Evolutionary conservation across 2,888 invertebrate genomes (phyloP), one percentile per base, ranked within the genome.

Genomic region (Biston stratarius): DNA sequence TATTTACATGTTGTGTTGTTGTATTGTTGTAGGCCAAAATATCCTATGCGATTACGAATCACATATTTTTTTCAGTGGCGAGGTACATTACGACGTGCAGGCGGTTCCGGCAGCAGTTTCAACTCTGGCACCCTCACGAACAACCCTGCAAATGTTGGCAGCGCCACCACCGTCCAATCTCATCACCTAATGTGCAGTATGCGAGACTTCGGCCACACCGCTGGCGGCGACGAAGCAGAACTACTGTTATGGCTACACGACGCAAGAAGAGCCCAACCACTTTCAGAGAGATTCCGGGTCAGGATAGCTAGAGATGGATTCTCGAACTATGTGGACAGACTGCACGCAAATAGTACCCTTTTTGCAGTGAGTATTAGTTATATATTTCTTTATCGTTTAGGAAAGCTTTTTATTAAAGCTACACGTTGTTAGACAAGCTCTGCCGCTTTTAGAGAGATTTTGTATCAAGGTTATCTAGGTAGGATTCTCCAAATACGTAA

Each of bases 161-260:
- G 86, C 2, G 77, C 87, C 11, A 81, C 90, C 2, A 82, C 89
- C 15, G 88, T 86, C 38, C 91, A 92, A 74, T 91, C 94, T n/a
- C 87, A 91, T 77, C 89, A 98, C 88, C 94, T 98, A 60, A 90
- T 97, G 89, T 97, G 98, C 87, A 97, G 97, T 82, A 87, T 87
- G 87, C 94, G 97, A 14, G 97, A 98, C 87, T 98, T 98, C 84
- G 97, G 97, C 0, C 97, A 97, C 85, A 96, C 97, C 59, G 96
- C 98, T 1, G 97, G 97, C 0, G 98, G 97, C 0, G 98, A 99
- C 87, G 98, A 98, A 83, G 97, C 97, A 0, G 98, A 98, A 89
- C 95, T 98, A 14, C 96, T 97, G 78, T 96, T 99, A 80, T 97
- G 97, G 81, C 92, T 98, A 0, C 98, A 97, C 86, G 98, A 99